Evolutionary conservation across 2,113 vertebrate genomes (phyloP).

Genomic region (Pithys albifrons): DNA sequence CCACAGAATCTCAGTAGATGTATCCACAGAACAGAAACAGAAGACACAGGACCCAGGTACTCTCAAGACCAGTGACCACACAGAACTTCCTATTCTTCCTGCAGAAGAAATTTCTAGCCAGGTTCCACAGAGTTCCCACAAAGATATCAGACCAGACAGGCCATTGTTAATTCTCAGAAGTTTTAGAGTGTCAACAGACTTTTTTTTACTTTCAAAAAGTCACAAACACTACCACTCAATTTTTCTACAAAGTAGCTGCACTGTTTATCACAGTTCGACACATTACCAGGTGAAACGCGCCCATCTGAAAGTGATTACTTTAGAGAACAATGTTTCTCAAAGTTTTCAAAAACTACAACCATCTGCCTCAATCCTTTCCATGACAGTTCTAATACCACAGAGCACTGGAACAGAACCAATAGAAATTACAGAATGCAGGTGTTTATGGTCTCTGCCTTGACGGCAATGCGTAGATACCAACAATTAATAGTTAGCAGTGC

Average conservation of each 20-base stretch:
- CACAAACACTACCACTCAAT: neutral
- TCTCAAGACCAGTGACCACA: neutral
- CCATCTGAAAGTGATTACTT: neutral
- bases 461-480: neutral
- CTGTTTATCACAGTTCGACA: neutral
- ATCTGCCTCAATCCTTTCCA: neutral
- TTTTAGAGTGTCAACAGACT: neutral
- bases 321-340: neutral
- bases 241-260: neutral
- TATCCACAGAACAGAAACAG: neutral
- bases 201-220: neutral
- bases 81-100: neutral
- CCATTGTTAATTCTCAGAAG: neutral
- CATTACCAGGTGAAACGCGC: neutral
- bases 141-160: neutral
- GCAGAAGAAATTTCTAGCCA: neutral
- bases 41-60: neutral
- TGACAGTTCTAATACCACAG: neutral
- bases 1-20: neutral
- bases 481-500: neutral
- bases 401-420: neutral
- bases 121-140: neutral
- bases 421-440: neutral
- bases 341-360: neutral
- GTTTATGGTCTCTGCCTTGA: neutral